Percentiles rank a stretch among this genome's conserved stretches.
phyloP scores from a whole-genome alignment of 2,797 vertebrate species.

The Tachyglossus aculeatus region DNA sequence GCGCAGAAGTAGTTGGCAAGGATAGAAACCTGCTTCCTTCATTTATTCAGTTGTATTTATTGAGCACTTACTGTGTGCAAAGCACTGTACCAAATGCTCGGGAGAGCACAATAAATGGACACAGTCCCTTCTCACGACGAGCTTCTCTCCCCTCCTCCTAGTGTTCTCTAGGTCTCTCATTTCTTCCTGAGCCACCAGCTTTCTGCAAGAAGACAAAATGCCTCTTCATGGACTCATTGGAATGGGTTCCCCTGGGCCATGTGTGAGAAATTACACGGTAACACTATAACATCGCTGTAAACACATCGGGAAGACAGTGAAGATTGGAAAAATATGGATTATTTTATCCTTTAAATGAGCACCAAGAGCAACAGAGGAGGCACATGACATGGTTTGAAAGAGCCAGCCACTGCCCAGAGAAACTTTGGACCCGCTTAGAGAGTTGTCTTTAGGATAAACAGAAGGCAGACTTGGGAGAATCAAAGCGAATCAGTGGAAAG shows the following conservation, averaged over 20 bases:
- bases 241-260: slow-evolving; percentile 25
- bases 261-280: slow-evolving; percentile 31
- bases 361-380: slow-evolving; percentile 38
- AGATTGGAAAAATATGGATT: slow-evolving; percentile 50
- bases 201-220: background rate
- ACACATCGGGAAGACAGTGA: slow-evolving; percentile 13
- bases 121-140: too few species aligned
- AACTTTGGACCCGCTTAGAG: background rate
- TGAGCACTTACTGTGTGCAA: too few species aligned
- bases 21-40: too few species aligned
- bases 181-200: slow-evolving; percentile 1
- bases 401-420: background rate
- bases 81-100: too few species aligned
- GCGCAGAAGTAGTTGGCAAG: too few species aligned
- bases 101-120: too few species aligned
- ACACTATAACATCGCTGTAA: slow-evolving; percentile 27
- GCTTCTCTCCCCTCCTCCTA: too few species aligned
- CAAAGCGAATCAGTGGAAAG: too few species aligned
- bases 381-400: slow-evolving; percentile 10
- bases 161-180: background rate
- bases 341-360: slow-evolving; percentile 34
- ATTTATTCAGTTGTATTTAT: too few species aligned
- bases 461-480: too few species aligned
- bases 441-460: too few species aligned
- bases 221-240: slow-evolving; percentile 9